phyloP scores from a whole-genome alignment of 2,797 vertebrate genomes.

The Eleutherodactylus coqui region DNA sequence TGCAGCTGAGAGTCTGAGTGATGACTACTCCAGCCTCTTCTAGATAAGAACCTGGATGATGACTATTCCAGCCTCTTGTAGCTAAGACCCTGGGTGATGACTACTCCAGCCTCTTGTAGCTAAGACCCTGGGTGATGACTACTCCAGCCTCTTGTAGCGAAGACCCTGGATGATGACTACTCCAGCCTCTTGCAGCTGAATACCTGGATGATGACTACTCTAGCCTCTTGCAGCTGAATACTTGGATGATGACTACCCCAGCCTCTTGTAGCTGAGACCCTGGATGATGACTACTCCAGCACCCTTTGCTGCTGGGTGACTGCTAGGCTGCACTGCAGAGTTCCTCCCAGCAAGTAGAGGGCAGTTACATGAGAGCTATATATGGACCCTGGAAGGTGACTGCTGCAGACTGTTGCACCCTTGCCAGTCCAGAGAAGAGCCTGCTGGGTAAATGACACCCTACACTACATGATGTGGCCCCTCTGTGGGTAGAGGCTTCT shows the following conservation, averaged over 20 bases:
- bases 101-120: not conserved
- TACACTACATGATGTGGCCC: not conserved
- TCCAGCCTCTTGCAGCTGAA: not conserved
- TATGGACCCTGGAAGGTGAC: not conserved
- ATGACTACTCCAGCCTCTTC: not conserved
- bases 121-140: not conserved
- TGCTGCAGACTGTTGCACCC: not conserved
- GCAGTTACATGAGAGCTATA: not conserved
- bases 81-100: not conserved
- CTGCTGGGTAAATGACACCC: not conserved
- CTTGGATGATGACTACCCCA: not conserved
- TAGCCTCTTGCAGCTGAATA: not conserved
- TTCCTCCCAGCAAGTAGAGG: not conserved
- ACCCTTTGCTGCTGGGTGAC: not conserved
- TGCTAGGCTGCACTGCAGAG: not conserved
- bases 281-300: constrained; percentile 2
- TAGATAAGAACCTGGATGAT: not conserved
- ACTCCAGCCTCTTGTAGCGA: not conserved
- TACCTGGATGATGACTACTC: not conserved
- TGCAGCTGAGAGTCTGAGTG: not conserved
- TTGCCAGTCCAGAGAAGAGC: not conserved
- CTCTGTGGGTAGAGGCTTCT: not conserved
- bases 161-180: not conserved
- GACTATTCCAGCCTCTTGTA: not conserved
- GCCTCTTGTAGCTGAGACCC: not conserved